A percentile compares a stretch with the other conserved stretches of the same genome.
Evolutionary conservation across 2,113 vertebrate species (phyloP).

Genomic region (Chrysemys picta): DNA sequence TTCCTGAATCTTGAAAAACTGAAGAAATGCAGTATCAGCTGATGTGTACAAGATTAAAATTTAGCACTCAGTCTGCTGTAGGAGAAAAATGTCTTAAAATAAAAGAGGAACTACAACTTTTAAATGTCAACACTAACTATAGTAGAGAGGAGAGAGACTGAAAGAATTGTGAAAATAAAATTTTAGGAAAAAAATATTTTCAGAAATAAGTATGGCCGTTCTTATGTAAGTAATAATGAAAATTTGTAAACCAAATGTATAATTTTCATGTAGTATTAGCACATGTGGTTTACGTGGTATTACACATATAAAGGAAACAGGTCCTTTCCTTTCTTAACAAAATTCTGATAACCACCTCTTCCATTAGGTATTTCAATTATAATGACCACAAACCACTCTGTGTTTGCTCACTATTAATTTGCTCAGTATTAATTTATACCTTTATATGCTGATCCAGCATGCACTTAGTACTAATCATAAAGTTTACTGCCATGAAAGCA

Average conservation of each 20-base stretch:
- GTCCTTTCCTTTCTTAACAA: constrained; percentile 21
- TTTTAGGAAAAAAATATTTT: background rate
- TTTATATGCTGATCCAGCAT: constrained; percentile 22
- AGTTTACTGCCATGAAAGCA: background rate
- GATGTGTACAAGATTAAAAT: constrained; percentile 40
- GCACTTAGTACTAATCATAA: background rate
- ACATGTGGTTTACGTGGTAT: background rate
- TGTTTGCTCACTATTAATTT: constrained; percentile 31
- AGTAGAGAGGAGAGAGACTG: constrained; percentile 35
- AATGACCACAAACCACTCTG: constrained; percentile 42
- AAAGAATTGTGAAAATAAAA: constrained; percentile 23
- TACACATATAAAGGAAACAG: background rate
- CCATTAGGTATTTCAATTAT: constrained; percentile 45
- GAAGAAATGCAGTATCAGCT: constrained; percentile 26
- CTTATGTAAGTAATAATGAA: constrained; percentile 8
- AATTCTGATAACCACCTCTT: constrained; percentile 27
- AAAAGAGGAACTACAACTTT: constrained; percentile 46
- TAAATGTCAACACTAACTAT: constrained; percentile 60
- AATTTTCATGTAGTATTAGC: background rate
- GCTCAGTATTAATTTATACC: background rate
- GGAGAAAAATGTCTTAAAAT: constrained; percentile 44
- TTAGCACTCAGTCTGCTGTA: constrained; percentile 23
- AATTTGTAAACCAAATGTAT: constrained; percentile 2
- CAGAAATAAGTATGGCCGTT: background rate
- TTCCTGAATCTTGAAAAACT: constrained; percentile 32